Evolutionary conservation across 1,140 invertebrate species (phyloP), one percentile per base, ranked within the genome.

Genomic region (Drosophila saltans): DNA sequence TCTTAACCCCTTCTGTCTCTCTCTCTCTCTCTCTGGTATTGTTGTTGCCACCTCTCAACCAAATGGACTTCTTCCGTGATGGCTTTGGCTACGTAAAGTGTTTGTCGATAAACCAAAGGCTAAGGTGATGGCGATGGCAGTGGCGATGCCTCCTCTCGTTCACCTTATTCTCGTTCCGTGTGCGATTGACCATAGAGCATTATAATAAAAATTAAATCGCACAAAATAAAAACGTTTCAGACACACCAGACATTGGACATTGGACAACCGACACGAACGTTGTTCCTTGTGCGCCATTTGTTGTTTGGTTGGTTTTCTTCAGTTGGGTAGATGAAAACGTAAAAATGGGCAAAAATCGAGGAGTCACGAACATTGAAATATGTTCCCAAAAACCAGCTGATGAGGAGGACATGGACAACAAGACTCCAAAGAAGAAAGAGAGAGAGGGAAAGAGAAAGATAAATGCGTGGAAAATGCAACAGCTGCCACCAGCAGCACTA

Each of bases 391-490:
- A 72, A 76, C 60, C 69, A 83, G 80, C 84, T 78, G 80, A 88
- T 80, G 82, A 86, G 82, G 82, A 86, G 74, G 74, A 76, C 79
- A 67, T 66, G 67, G 78, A 73, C 79, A 76, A 61, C 72, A 36
- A 4, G 66, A 72, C 2, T 26, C 45, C 26, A 2, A 21, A 52
- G 26, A 26, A 24, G 9, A 74, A 59, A 59, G 76, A 62, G 45
- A 26, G 45, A 52, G 21, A 9, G 45, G 1, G 33, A 52, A 3
- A 24, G 10, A 70, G 63, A 63, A 72, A 62, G 84, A 89, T 89
- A 89, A 89, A 89, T 89, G 84, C 84, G 84, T 89, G 84, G 84
- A 90, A 89, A 89, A 89, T 89, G 84, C 84, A 89, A 90, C 84
- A 89, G 84, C 84, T 89, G 84, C 84, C 84, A 89, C 75, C 21